phyloP scores from a whole-genome alignment of 64 coral and sea anemone species.

The Platygyra sinensis region DNA sequence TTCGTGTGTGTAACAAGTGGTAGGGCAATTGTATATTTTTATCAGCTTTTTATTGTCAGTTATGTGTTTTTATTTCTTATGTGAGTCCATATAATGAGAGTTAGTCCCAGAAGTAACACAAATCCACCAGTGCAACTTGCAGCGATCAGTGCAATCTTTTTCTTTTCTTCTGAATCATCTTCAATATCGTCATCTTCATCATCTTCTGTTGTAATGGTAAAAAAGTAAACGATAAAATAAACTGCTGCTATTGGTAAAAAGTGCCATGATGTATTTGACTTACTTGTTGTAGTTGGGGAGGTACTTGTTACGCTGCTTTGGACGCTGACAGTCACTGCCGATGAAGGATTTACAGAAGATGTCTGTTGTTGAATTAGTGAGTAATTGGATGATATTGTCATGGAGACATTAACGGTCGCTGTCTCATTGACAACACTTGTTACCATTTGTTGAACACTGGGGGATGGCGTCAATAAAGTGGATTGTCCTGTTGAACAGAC shows the following conservation, averaged over 20 bases:
- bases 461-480: neutral
- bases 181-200: neutral
- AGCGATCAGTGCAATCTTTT: slow-evolving; percentile 13
- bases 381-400: neutral
- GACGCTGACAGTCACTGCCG: too few relatives aligned
- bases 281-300: neutral
- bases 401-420: neutral
- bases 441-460: neutral
- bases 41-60: neutral
- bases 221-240: too few relatives aligned
- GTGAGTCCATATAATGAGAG: slow-evolving; percentile 27
- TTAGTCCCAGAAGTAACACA: neutral
- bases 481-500: neutral
- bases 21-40: neutral
- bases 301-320: neutral
- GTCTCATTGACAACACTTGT: neutral
- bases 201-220: neutral
- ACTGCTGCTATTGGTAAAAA: neutral
- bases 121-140: neutral
- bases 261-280: neutral
- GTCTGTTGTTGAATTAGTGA: neutral
- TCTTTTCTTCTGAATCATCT: neutral
- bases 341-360: neutral
- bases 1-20: too few relatives aligned
- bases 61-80: slow-evolving; percentile 10